Evolutionary conservation across 1,140 invertebrate genomes (phyloP).

Genomic region (Drosophila auraria): DNA sequence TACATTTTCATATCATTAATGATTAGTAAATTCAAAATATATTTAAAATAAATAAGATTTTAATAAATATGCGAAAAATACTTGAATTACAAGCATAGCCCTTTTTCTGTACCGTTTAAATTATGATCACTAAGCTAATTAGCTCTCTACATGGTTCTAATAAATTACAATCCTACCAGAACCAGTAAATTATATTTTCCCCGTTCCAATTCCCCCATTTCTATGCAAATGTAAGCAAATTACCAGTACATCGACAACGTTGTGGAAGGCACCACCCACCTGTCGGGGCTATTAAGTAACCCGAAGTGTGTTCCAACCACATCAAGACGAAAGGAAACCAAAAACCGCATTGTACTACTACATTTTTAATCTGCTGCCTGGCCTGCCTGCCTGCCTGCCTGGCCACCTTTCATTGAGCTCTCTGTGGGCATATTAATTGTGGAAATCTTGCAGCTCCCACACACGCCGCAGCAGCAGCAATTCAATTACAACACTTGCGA

Average conservation of each 20-base stretch:
- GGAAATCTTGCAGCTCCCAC: slow-evolving; percentile 49
- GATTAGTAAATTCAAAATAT: not conserved
- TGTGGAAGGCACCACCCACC: slow-evolving; percentile 20
- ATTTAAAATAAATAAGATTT: too few species aligned
- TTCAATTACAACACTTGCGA: slow-evolving; percentile 60
- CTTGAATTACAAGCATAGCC: too few species aligned
- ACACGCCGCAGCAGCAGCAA: slow-evolving; percentile 28
- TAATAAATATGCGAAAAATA: too few species aligned
- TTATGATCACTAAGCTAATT: not conserved
- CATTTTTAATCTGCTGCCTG: slow-evolving; percentile 7
- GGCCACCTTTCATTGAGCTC: slow-evolving; percentile 33
- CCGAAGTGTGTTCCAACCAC: slow-evolving; percentile 22
- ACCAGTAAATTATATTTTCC: slow-evolving; percentile 2
- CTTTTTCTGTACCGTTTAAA: not conserved
- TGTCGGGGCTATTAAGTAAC: slow-evolving; percentile 35
- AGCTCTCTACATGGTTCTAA: not conserved
- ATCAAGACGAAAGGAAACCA: slow-evolving; percentile 39
- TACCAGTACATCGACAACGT: slow-evolving; percentile 12
- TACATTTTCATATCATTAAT: not conserved
- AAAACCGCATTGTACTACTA: slow-evolving; percentile 38
- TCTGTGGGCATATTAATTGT: slow-evolving; percentile 51
- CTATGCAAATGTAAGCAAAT: slow-evolving; percentile 18
- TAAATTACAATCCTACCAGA: not conserved
- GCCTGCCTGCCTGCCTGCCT: not conserved
- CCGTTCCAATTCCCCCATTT: slow-evolving; percentile 19